phyloP scores from a whole-genome alignment of 2,888 invertebrate species.

The Liodrosophila aerea region DNA sequence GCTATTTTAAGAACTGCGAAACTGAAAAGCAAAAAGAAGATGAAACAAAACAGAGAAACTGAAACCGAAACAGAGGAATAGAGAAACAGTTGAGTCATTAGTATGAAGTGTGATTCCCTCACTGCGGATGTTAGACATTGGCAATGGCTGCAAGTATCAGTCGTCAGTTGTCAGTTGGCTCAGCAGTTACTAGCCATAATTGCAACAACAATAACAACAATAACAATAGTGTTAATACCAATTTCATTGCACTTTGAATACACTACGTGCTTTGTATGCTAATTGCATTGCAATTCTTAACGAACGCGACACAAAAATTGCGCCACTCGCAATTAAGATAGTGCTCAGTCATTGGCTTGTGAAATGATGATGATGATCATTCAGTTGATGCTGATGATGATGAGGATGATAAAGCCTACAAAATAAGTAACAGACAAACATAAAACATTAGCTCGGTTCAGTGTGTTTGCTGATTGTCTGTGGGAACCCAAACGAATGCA shows the following conservation, averaged over 20 bases:
- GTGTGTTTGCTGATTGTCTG: constrained; percentile 39
- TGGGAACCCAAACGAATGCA: constrained; percentile 37
- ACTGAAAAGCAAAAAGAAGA: not conserved
- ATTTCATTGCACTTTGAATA: constrained; percentile 58
- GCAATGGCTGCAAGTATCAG: constrained; percentile 1
- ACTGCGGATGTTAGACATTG: constrained; percentile 20
- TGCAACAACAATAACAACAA: constrained; percentile 2
- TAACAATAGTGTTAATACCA: constrained; percentile 55
- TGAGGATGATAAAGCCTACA: not conserved
- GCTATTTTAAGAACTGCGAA: not conserved
- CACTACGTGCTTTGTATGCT: constrained; percentile 69
- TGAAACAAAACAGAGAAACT: not conserved
- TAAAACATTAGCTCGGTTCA: not conserved
- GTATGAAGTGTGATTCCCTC: constrained; percentile 1
- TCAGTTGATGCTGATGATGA: not conserved
- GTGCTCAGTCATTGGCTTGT: constrained; percentile 49
- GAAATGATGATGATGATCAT: not conserved
- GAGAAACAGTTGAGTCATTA: constrained; percentile 46
- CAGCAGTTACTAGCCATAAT: constrained; percentile 8
- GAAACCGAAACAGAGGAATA: constrained; percentile 5
- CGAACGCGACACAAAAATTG: constrained; percentile 21
- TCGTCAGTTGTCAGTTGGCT: constrained; percentile 17
- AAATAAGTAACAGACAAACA: constrained; percentile 1
- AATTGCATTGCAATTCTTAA: constrained; percentile 50
- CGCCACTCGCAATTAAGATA: constrained; percentile 53